Evolutionary conservation across 1,140 invertebrate genomes (phyloP), one percentile per base, ranked within the genome.

Genomic region (Rhizoglyphus robini): DNA sequence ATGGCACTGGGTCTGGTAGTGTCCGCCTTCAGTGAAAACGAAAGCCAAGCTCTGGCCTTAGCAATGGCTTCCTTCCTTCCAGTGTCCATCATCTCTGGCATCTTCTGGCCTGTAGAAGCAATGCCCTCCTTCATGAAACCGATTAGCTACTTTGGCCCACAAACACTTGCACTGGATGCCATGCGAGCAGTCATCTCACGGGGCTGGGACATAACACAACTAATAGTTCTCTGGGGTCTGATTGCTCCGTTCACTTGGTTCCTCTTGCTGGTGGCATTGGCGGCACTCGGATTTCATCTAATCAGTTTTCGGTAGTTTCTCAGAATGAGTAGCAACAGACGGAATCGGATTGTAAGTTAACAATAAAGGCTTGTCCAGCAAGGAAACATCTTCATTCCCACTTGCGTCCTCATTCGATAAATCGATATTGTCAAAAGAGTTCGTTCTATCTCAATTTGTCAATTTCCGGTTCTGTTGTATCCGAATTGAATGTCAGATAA

Each of bases 1-100:
- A 96, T 96, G 92, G 87, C 86, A 67, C 92, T 93, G 71, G 87
- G 90, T 70, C 88, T 95, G 71, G 85, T 93, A 0, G 88, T 94
- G 20, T 90, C 90, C 0, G 86, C 86, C 32, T 76, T 86, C 3
- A 91, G 89, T 72, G 87, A 90, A 25, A 88, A 86, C 5, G 92
- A 96, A 77, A 83, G 88, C 65, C 89, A 88, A 11, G 91, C 92
- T 0, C 94, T 92, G 0, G 93, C 95, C 74, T 75, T 94, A 68
- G 88, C 91, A 0, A 81, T 96, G 74, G 92, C 91, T 2, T 89
- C 88, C 3, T 95, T 96, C 74, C 82, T 96, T 67, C 92, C 92
- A 0, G 90, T 61, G n/a, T 61, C 59, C 11, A 61, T 61, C 2
- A 61, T 61, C n/a, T 61, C 75, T 88, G 88, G 89, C 69, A 82